These are phyloP conservation scores for Atlantisia rogersi DNA, from an alignment of 2,113 vertebrate genomes.

Conservation along the genomic window DNA sequence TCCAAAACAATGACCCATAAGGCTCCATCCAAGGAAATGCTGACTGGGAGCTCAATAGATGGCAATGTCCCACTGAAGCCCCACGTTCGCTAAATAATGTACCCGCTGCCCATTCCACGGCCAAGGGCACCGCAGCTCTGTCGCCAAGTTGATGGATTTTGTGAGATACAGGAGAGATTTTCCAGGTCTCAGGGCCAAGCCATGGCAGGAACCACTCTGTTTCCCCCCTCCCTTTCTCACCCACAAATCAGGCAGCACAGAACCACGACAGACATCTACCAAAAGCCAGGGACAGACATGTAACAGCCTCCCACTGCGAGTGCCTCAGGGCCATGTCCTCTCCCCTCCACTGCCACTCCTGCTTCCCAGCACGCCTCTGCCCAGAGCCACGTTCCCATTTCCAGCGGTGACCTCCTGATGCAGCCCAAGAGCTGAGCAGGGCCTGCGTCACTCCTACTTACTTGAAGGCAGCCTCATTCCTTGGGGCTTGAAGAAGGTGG, in stretches of 20 bases:
- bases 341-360: background rate
- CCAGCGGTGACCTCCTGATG: background rate
- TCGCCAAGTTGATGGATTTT: background rate
- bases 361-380: background rate
- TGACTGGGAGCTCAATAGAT: background rate
- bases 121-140: rapidly evolving
- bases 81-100: background rate
- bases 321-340: rapidly evolving
- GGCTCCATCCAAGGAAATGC: background rate
- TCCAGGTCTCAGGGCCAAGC: background rate
- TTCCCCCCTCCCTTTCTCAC: background rate
- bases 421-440: background rate
- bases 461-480: background rate
- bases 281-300: background rate
- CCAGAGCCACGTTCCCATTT: background rate
- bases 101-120: rapidly evolving
- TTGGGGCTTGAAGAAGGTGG: background rate
- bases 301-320: background rate
- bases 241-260: background rate
- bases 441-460: background rate
- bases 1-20: background rate
- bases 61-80: background rate
- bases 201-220: background rate
- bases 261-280: background rate
- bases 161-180: background rate